A percentile compares a stretch with the other conserved stretches of the same genome.
These are phyloP conservation scores for Patella caerulea DNA, from an alignment of 2,888 invertebrate genomes.

Conservation along the genomic window DNA sequence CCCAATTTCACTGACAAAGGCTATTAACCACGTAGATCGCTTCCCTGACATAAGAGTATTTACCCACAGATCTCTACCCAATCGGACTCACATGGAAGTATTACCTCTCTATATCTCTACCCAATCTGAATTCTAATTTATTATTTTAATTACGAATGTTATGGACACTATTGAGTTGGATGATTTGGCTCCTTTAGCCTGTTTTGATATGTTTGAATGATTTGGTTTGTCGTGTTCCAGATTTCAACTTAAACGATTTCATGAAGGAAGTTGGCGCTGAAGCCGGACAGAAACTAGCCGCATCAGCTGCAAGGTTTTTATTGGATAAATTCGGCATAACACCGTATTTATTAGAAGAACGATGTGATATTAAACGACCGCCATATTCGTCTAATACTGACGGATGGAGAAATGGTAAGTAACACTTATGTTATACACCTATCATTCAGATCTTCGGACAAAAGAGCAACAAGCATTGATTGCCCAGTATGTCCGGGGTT, in stretches of 20 bases:
- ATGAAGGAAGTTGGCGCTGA: neutral
- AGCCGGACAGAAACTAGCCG: neutral
- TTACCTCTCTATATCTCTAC: no score
- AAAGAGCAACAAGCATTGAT: neutral
- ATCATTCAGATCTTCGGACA: neutral
- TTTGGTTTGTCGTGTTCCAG: neutral
- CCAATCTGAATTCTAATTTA: no score
- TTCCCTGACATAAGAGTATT: no score
- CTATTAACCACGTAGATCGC: no score
- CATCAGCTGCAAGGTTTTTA: neutral
- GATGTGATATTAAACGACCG: conserved; percentile 10
- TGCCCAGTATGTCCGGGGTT: neutral
- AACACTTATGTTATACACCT: no score
- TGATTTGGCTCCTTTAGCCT: no score
- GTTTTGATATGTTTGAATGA: no score
- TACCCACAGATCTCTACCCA: no score
- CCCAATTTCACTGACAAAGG: no score
- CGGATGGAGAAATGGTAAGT: conserved; percentile 22
- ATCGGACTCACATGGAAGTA: no score
- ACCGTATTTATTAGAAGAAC: conserved; percentile 2
- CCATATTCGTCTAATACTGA: conserved; percentile 14
- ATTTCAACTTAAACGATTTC: neutral
- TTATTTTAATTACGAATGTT: no score
- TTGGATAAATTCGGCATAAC: conserved; percentile 9
- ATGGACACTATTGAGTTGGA: no score